These are phyloP conservation scores for Muscidifurax raptorellus DNA, from an alignment of 1,140 invertebrate species.

Conservation along the genomic window DNA sequence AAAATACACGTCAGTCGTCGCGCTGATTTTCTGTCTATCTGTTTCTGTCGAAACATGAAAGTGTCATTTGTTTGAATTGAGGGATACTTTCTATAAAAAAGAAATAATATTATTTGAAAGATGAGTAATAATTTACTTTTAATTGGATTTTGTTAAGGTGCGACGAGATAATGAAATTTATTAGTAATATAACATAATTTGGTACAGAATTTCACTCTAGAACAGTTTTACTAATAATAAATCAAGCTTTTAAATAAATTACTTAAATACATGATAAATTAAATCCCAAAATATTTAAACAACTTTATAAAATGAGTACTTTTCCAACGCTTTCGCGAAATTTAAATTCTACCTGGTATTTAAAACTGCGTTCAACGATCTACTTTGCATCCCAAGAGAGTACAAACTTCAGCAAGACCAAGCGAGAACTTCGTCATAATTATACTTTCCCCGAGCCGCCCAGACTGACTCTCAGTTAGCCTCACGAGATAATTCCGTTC, in stretches of 20 bases:
- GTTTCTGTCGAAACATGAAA: background rate
- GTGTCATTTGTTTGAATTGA: background rate
- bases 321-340: constrained; percentile 2
- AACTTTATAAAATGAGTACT: background rate
- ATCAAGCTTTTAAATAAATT: too few relatives aligned
- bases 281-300: background rate
- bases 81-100: background rate
- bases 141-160: background rate
- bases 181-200: too few relatives aligned
- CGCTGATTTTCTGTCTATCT: background rate
- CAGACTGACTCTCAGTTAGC: background rate
- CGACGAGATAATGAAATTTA: too few relatives aligned
- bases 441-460: background rate
- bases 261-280: too few relatives aligned
- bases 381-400: background rate
- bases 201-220: too few relatives aligned
- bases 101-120: background rate
- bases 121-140: background rate
- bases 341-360: background rate
- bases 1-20: background rate
- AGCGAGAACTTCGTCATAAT: background rate
- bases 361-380: too few relatives aligned
- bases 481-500: background rate
- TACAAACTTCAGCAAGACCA: background rate
- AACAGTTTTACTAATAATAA: too few relatives aligned